Base-by-base conservation (phyloP, 1,140 invertebrate genomes). In the Stenopsyche tienmushanensis region DNA sequence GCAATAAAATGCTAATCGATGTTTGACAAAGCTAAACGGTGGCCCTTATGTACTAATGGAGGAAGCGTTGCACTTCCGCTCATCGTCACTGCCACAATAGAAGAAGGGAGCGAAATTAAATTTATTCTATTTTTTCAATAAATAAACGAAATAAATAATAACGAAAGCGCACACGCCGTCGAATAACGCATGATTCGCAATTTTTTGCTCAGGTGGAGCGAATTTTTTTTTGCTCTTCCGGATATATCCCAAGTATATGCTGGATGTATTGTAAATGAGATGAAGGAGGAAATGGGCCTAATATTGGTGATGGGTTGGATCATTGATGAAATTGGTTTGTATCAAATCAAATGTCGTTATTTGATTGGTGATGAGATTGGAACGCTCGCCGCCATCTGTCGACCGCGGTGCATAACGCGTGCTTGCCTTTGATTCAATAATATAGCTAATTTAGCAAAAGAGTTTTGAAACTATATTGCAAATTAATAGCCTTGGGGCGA, bases 1-100 rank as follows among this genome's bases (percentile, higher is more conserved):
- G 47, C 60, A 62, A 62, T 62, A 62, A 62, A 62, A 62, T 62
- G 60, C 60, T 62, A 62, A 62, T 62, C 25, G 29, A 52, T 62
- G 49, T 62, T 62, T 62, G 60, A 50, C 47, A 62, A 60, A 60
- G 57, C 57, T 60, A 34, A 44, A 60, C 57, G 42, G 42, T 21
- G 21, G 42, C 42, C 57, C 44, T 47, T 23, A 47, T 18, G 5
- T 45, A 60, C 29, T 60, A 60, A 60, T 60, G 57, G 57, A 60
- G 54, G n/a, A 57, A 44, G 52, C 60, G 44, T 62, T 62, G 49
- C 60, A 50, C 49, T 62, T 62, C 60, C 49, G 60, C 39, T 52
- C 8, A 24, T 5, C 23, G 13, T 20, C 23, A 49, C 45, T 8
- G n/a, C n/a, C n/a, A n/a, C 7, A 39, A 39, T 7, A 15, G 44